phyloP scores from a whole-genome alignment of 2,888 invertebrate species.

The Hirtodrosophila alboralis region DNA sequence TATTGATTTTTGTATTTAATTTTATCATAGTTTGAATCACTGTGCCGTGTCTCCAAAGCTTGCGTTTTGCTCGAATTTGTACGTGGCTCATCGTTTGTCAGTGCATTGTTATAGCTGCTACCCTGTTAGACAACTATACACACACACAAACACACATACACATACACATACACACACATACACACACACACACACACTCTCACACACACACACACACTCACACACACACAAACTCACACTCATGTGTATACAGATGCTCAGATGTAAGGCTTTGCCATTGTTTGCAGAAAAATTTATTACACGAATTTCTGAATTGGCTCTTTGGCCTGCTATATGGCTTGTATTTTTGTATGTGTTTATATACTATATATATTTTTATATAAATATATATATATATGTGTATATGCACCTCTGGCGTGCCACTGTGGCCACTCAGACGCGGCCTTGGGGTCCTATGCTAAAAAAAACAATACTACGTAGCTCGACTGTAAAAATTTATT shows the following conservation, averaged over 20 bases:
- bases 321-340: conserved; percentile 61
- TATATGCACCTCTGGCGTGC: conserved; percentile 17
- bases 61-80: conserved; percentile 25
- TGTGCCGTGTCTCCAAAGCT: conserved; percentile 29
- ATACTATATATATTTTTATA: conserved; percentile 63
- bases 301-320: conserved; percentile 76
- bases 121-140: conserved; percentile 24
- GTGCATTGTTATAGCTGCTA: conserved; percentile 26
- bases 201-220: conserved; percentile 19
- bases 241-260: conserved; percentile 25
- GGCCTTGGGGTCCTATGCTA: conserved; percentile 61
- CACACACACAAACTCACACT: conserved; percentile 11
- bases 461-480: too few species aligned
- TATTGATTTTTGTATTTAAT: too few species aligned
- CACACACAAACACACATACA: conserved; percentile 15
- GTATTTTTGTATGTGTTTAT: too few species aligned
- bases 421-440: conserved; percentile 23
- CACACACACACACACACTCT: conserved; percentile 17
- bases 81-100: conserved; percentile 57
- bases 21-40: conserved; percentile 16
- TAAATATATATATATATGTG: conserved; percentile 2
- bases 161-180: conserved; percentile 13
- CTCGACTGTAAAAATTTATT: conserved; percentile 54
- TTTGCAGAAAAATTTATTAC: conserved; percentile 76
- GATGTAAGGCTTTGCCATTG: conserved; percentile 62